A percentile compares a stretch with the other conserved stretches of the same genome.
phyloP scores from a whole-genome alignment of 2,797 vertebrate species.

The Danio aesculapii region DNA sequence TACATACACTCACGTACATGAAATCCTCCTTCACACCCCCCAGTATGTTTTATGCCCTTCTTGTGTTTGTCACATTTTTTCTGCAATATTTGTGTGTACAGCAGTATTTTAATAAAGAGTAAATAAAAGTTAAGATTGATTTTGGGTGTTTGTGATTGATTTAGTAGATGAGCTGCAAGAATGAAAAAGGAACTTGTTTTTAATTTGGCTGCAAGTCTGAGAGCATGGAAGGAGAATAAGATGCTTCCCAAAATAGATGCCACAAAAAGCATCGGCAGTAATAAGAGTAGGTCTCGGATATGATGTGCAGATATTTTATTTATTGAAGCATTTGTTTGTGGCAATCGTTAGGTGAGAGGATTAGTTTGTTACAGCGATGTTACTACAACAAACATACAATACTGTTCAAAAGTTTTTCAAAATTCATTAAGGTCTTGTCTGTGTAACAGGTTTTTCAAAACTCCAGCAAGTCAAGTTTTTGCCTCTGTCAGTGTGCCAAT shows the following conservation, averaged over 20 bases:
- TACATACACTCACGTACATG: slow-evolving; percentile 37
- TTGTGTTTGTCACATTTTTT: slow-evolving; percentile 92
- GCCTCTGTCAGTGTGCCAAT: too few relatives aligned
- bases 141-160: slow-evolving; percentile 11
- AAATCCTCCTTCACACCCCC: slow-evolving; percentile 61
- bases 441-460: too few relatives aligned
- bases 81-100: slow-evolving; percentile 95
- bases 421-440: too few relatives aligned
- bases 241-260: background rate
- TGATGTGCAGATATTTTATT: background rate
- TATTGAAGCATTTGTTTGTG: background rate
- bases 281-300: background rate
- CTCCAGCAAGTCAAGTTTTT: too few relatives aligned
- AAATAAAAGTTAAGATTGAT: slow-evolving; percentile 76
- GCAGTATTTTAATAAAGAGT: slow-evolving; percentile 99
- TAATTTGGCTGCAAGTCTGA: background rate
- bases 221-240: background rate
- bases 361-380: background rate
- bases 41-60: slow-evolving; percentile 81
- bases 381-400: background rate
- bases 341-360: background rate
- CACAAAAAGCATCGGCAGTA: background rate
- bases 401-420: background rate
- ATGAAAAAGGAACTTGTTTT: background rate
- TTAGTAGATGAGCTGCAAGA: background rate